Conservation (phyloP, 1,140 invertebrate species). For the Aphelenchoides avenae region DNA sequence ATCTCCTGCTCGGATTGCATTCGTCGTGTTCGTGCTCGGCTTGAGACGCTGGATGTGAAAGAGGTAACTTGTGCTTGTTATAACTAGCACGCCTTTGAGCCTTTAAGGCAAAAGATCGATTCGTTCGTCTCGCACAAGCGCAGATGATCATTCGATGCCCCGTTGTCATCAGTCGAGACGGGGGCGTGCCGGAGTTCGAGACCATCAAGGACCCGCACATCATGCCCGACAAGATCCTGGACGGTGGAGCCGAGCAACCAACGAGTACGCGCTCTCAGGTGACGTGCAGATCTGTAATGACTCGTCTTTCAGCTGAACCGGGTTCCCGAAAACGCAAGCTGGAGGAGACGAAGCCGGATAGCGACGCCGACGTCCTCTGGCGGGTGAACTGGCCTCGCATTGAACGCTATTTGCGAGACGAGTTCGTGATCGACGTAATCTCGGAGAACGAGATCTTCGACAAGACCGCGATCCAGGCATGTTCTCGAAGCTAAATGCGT, state of each 20-base stretch:
- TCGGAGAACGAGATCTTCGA: too few species aligned
- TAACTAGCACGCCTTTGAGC: neutral
- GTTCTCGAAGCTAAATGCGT: too few species aligned
- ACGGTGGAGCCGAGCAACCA: conserved; percentile 1
- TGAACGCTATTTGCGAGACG: conserved; percentile 38
- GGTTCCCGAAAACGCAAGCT: neutral
- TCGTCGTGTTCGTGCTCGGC: conserved; percentile 20
- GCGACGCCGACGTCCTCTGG: conserved; percentile 28
- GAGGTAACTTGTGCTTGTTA: conserved; percentile 4
- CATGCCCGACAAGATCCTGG: conserved; percentile 26
- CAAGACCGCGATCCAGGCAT: too few species aligned
- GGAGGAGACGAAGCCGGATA: conserved; percentile 10
- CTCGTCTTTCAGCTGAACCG: neutral
- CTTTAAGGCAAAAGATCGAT: conserved; percentile 28
- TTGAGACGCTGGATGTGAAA: conserved; percentile 11
- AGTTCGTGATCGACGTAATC: conserved; percentile 29
- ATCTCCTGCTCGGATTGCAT: conserved; percentile 28
- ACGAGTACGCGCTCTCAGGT: too few species aligned
- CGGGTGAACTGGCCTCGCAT: conserved; percentile 32
- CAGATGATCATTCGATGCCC: conserved; percentile 31
- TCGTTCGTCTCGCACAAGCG: conserved; percentile 12
- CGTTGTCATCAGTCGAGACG: conserved; percentile 1
- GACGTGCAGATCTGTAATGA: too few species aligned
- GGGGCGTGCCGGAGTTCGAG: conserved; percentile 17
- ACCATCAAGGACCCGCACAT: conserved; percentile 21